Evolutionary conservation across 2,113 vertebrate species (phyloP).

Genomic region (Alosa alosa): DNA sequence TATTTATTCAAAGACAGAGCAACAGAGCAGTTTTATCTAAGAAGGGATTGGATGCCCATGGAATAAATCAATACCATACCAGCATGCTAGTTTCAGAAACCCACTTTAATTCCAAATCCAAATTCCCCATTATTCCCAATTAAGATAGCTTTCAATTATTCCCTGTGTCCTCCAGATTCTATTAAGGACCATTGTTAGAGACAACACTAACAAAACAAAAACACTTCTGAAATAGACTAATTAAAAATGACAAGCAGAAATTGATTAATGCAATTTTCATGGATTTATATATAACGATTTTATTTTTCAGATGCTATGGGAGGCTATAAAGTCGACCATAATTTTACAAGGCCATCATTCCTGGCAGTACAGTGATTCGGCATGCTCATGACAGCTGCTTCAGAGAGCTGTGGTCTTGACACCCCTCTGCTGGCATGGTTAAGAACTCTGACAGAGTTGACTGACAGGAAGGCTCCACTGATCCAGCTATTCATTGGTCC

Average conservation of each 20-base stretch:
- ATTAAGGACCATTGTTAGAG: neutral
- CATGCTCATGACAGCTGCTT: neutral
- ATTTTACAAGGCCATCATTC: neutral
- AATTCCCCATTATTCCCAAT: neutral
- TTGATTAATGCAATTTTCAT: neutral
- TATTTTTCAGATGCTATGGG: neutral
- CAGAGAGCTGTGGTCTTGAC: neutral
- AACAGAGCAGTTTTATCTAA: neutral
- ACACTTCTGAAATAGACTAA: neutral
- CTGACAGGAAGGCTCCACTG: neutral
- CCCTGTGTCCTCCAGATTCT: neutral
- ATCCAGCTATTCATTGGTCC: neutral
- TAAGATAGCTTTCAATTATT: neutral
- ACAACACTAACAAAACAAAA: neutral
- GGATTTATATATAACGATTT: neutral
- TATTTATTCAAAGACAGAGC: slow-evolving; percentile 9
- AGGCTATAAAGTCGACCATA: neutral
- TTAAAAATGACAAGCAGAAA: neutral
- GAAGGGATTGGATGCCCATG: neutral
- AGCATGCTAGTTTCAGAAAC: neutral
- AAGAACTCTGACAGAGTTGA: neutral
- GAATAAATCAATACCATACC: neutral
- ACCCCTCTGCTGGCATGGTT: neutral
- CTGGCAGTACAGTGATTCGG: neutral
- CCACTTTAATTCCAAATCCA: neutral